A percentile compares a stretch with the other conserved stretches of the same genome.
Evolutionary conservation across 2,888 invertebrate species (phyloP).

Genomic region (Polymixis flavicincta): DNA sequence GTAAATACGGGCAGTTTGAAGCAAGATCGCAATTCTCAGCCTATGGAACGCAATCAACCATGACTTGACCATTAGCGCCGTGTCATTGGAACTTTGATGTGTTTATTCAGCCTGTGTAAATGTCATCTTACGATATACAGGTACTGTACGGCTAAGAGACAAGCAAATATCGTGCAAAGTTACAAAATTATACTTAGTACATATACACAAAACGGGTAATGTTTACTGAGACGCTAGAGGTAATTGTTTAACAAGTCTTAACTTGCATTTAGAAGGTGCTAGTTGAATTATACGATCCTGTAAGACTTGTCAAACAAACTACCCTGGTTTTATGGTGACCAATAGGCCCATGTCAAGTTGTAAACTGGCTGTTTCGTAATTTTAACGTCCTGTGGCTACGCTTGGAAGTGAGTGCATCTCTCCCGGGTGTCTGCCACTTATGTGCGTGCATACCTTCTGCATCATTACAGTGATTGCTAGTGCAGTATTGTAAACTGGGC

Average conservation of each 20-base stretch:
- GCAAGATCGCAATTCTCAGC: constrained; percentile 55
- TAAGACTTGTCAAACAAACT: constrained; percentile 18
- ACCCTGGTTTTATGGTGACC: constrained; percentile 43
- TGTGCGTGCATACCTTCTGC: constrained; percentile 58
- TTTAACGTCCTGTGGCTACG: constrained; percentile 26
- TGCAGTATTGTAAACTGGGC: constrained; percentile 64
- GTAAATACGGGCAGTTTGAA: constrained; percentile 49
- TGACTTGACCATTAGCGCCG: constrained; percentile 66
- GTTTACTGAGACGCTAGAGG: constrained; percentile 13
- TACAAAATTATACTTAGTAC: constrained; percentile 32
- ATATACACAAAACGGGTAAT: constrained; percentile 16
- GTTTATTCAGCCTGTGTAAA: constrained; percentile 66
- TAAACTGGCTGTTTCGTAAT: constrained; percentile 48
- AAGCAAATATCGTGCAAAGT: constrained; percentile 33
- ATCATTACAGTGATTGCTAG: constrained; percentile 67
- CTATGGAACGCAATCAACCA: constrained; percentile 61
- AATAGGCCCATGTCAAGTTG: constrained; percentile 38
- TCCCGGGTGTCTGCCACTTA: constrained; percentile 60
- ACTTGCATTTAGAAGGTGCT: constrained; percentile 38
- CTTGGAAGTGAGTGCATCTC: constrained; percentile 36
- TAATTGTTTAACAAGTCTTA: constrained; percentile 53
- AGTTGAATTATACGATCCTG: constrained; percentile 30
- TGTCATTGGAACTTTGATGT: constrained; percentile 67
- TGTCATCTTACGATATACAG: constrained; percentile 22
- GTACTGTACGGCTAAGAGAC: constrained; percentile 14